Evolutionary conservation across 2,113 vertebrate genomes (phyloP).

Genomic region (rabbit (Oryctolagus cuniculus)): DNA sequence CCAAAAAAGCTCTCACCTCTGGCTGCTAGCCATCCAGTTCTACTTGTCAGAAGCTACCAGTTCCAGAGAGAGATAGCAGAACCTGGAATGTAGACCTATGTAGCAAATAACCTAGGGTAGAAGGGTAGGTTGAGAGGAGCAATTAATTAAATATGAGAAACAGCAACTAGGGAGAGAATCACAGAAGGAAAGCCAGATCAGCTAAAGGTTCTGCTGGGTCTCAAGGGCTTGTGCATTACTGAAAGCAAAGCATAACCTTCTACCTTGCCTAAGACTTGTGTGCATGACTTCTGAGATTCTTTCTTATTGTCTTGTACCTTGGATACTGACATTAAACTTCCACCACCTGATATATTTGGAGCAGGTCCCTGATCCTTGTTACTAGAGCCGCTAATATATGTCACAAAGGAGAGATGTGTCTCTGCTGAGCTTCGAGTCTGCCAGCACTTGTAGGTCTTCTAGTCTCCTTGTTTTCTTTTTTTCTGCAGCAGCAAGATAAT

Average conservation of each 20-base stretch:
- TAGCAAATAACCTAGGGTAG: neutral
- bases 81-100: neutral
- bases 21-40: neutral
- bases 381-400: neutral
- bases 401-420: neutral
- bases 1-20: neutral
- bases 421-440: neutral
- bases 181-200: neutral
- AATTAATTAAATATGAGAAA: neutral
- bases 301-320: neutral
- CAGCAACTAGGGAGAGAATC: neutral
- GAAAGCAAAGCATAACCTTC: neutral
- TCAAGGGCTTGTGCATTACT: neutral
- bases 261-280: neutral
- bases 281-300: neutral
- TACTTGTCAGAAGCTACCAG: neutral
- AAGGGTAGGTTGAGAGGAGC: fast-evolving
- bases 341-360: neutral
- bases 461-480: neutral
- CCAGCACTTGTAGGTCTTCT: neutral
- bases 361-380: neutral
- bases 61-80: neutral
- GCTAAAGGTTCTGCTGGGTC: neutral
- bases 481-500: neutral
- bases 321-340: neutral